A percentile compares a stretch with the other conserved stretches of the same genome.
These are phyloP conservation scores for Crematogaster levior DNA, from an alignment of 2,888 invertebrate genomes.

Conservation along the genomic window DNA sequence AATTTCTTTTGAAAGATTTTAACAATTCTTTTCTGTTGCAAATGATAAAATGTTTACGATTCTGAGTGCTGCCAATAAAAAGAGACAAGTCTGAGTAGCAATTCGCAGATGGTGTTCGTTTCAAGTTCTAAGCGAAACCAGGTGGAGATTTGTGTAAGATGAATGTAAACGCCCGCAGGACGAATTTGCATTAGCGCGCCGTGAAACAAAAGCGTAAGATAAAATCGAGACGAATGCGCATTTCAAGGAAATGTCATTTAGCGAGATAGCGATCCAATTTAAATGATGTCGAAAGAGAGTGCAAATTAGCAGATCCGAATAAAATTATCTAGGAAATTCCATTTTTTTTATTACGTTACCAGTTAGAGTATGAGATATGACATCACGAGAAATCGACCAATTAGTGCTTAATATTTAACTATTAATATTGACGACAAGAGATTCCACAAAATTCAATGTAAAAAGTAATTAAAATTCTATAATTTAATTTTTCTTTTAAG, in stretches of 20 bases:
- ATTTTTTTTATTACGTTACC: constrained; percentile 9
- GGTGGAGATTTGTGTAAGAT: constrained; percentile 4
- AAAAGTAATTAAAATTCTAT: not conserved
- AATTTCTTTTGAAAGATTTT: not conserved
- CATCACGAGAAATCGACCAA: not conserved
- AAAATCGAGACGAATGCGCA: constrained; percentile 20
- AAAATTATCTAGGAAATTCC: constrained; percentile 17
- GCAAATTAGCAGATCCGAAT: constrained; percentile 24
- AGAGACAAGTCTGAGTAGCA: not conserved
- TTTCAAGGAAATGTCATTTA: constrained; percentile 29
- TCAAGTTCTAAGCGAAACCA: constrained; percentile 9
- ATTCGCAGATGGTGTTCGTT: not conserved
- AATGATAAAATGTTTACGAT: not conserved
- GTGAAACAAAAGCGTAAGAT: constrained; percentile 31
- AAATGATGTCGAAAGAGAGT: not conserved
- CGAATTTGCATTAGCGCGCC: constrained; percentile 32
- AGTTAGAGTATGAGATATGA: not conserved
- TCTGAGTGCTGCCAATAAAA: not conserved
- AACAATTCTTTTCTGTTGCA: not conserved
- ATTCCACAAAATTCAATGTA: not conserved
- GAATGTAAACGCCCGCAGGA: constrained; percentile 35
- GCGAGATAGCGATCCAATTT: constrained; percentile 39
- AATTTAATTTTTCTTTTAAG: not conserved
- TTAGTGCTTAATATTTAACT: not conserved
- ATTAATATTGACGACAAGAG: not conserved